Percentiles rank a stretch among this genome's conserved stretches.
These are phyloP conservation scores for Drosophila ercepeae DNA, from an alignment of 1,140 invertebrate genomes.

Conservation along the genomic window DNA sequence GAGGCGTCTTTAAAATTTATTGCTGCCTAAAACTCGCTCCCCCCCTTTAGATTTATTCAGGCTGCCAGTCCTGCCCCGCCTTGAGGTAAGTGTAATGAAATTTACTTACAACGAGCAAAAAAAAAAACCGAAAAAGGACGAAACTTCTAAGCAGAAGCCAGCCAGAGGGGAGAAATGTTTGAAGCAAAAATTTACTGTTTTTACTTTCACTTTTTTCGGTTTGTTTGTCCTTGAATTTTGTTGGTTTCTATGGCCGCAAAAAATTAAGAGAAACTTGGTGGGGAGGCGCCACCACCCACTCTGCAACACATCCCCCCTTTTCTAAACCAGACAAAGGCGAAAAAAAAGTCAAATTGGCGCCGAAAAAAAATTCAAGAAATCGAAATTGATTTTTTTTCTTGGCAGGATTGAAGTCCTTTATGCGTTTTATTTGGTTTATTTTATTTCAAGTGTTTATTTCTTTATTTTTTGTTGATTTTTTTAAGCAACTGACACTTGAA, in stretches of 20 bases:
- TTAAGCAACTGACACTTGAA: constrained; percentile 19
- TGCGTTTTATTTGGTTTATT: constrained; percentile 73
- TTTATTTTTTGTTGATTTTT: constrained; percentile 28
- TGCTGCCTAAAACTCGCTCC: constrained; percentile 43
- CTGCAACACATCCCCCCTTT: no score
- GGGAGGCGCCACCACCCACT: no score
- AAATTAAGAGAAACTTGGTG: not conserved
- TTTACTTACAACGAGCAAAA: constrained; percentile 40
- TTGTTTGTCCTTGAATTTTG: constrained; percentile 79
- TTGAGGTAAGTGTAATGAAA: constrained; percentile 62
- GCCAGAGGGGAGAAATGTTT: constrained; percentile 46
- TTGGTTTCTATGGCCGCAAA: constrained; percentile 23
- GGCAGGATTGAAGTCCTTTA: constrained; percentile 79
- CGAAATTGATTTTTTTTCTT: constrained; percentile 71
- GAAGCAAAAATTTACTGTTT: constrained; percentile 44
- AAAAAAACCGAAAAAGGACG: constrained; percentile 2
- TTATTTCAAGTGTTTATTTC: no score
- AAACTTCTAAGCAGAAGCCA: constrained; percentile 68
- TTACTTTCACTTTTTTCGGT: constrained; percentile 68
- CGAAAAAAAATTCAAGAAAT: constrained; percentile 56
- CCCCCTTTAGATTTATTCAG: constrained; percentile 31
- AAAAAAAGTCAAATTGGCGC: constrained; percentile 42
- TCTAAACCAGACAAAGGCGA: constrained; percentile 55
- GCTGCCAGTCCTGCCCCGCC: constrained; percentile 14
- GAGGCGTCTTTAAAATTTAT: constrained; percentile 79